phyloP scores from a whole-genome alignment of 2,888 invertebrate genomes.

The Agrotis exclamationis region DNA sequence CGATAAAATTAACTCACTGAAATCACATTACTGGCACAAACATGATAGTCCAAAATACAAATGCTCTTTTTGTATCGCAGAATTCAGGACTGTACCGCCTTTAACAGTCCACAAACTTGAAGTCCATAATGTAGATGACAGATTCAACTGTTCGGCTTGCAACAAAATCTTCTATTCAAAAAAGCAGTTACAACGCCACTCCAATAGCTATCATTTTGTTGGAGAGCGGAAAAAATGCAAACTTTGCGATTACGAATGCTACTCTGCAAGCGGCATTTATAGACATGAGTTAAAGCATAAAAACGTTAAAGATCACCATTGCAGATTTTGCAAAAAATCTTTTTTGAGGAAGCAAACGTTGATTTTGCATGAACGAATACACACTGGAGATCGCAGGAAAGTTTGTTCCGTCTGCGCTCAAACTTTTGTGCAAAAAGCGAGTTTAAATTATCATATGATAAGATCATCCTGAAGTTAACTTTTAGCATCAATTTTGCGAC shows the following conservation, averaged over 20 bases:
- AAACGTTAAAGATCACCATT: too few relatives aligned
- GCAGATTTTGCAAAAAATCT: constrained; percentile 48
- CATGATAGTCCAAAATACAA: too few relatives aligned
- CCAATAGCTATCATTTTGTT: constrained; percentile 79
- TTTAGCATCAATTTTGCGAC: constrained; percentile 30
- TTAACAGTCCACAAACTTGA: constrained; percentile 36
- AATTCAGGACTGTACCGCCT: too few relatives aligned
- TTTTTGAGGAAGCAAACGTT: constrained; percentile 81
- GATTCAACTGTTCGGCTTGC: constrained; percentile 82
- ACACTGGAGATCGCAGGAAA: constrained; percentile 83
- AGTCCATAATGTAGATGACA: constrained; percentile 78
- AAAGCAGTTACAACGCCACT: constrained; percentile 74
- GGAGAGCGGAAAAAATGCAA: constrained; percentile 76
- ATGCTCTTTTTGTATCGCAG: too few relatives aligned
- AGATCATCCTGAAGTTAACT: constrained; percentile 83
- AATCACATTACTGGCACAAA: too few relatives aligned
- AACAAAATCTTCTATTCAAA: constrained; percentile 77
- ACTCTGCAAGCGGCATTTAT: constrained; percentile 79
- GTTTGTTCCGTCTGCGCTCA: constrained; percentile 81
- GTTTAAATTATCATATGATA: constrained; percentile 87
- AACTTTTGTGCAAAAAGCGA: constrained; percentile 87
- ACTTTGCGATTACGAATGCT: constrained; percentile 81
- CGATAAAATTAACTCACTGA: too few relatives aligned
- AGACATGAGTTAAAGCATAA: constrained; percentile 64
- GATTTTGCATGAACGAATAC: constrained; percentile 81